These are phyloP conservation scores for Aptenodytes forsteri DNA, from an alignment of 2,113 vertebrate species.

Conservation along the genomic window DNA sequence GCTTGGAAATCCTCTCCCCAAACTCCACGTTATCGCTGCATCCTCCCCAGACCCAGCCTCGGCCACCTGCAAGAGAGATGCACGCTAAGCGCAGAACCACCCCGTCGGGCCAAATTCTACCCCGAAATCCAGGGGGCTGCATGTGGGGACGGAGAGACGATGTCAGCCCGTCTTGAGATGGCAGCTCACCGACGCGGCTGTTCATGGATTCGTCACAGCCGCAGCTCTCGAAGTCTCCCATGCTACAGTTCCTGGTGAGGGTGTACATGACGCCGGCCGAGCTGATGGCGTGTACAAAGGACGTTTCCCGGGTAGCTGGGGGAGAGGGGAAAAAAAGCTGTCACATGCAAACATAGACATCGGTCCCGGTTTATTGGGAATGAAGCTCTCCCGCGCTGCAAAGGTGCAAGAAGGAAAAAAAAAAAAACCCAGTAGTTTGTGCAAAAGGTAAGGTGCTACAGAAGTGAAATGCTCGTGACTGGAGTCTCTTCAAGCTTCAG, in stretches of 20 bases:
- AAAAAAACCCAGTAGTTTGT: neutral
- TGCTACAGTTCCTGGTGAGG: constrained; percentile 95
- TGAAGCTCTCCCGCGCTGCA: neutral
- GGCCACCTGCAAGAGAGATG: constrained; percentile 79
- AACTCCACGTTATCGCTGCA: constrained; percentile 96
- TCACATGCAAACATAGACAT: neutral
- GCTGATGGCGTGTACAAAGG: constrained; percentile 94
- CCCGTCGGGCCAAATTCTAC: neutral
- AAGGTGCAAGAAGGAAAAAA: neutral
- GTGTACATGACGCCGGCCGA: constrained; percentile 94
- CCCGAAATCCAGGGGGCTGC: neutral
- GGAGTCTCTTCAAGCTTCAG: neutral
- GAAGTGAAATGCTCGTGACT: neutral
- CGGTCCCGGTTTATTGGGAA: rapidly evolving
- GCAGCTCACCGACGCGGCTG: constrained; percentile 82
- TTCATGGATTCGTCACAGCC: constrained; percentile 93
- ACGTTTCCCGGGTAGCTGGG: constrained; percentile 90
- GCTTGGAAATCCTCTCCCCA: constrained; percentile 92
- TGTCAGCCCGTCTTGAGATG: rapidly evolving
- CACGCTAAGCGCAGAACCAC: neutral
- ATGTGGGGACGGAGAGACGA: rapidly evolving
- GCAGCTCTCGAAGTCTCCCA: constrained; percentile 95
- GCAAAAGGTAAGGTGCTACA: neutral
- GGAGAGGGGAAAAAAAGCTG: neutral
- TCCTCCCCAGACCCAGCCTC: constrained; percentile 97